Evolutionary conservation across 2,888 invertebrate genomes (phyloP).

Genomic region (Ectemnius continuus): DNA sequence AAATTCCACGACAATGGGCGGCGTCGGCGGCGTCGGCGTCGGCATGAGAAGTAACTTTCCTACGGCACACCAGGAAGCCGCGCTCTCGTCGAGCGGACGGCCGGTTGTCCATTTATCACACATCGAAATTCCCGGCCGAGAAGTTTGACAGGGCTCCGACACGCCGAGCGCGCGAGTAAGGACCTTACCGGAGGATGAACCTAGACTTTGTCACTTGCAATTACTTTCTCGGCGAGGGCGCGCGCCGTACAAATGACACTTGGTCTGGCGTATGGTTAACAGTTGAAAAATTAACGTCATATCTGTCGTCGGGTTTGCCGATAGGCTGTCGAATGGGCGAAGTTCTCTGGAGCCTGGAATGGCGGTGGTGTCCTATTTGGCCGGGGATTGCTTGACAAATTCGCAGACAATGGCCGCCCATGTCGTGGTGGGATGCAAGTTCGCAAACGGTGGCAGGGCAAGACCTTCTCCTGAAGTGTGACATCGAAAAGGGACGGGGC

Average conservation of each 20-base stretch:
- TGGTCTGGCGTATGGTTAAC: not conserved
- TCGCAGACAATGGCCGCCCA: conserved; percentile 38
- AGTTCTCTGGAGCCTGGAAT: not conserved
- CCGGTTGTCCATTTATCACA: conserved; percentile 4
- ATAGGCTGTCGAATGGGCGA: not conserved
- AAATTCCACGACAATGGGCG: conserved; percentile 46
- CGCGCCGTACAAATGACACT: not conserved
- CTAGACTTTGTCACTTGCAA: not conserved
- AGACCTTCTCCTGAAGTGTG: conserved; percentile 37
- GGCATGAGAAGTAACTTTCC: conserved; percentile 2
- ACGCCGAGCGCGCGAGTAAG: not conserved
- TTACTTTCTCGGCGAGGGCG: not conserved
- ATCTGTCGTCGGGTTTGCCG: not conserved
- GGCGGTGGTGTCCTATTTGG: conserved; percentile 12
- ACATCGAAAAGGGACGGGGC: conserved; percentile 43
- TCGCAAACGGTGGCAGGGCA: conserved; percentile 25
- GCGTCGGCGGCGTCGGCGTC: not conserved
- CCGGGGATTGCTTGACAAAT: conserved; percentile 48
- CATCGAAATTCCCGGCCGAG: conserved; percentile 2
- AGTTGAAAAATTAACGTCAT: conserved; percentile 1
- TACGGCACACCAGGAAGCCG: not conserved
- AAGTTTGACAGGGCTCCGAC: not conserved
- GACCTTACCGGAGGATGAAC: not conserved
- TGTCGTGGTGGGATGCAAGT: conserved; percentile 26
- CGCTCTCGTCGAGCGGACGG: not conserved